These are phyloP conservation scores for Pampusana beccarii DNA, from an alignment of 2,113 vertebrate genomes.

Conservation along the genomic window DNA sequence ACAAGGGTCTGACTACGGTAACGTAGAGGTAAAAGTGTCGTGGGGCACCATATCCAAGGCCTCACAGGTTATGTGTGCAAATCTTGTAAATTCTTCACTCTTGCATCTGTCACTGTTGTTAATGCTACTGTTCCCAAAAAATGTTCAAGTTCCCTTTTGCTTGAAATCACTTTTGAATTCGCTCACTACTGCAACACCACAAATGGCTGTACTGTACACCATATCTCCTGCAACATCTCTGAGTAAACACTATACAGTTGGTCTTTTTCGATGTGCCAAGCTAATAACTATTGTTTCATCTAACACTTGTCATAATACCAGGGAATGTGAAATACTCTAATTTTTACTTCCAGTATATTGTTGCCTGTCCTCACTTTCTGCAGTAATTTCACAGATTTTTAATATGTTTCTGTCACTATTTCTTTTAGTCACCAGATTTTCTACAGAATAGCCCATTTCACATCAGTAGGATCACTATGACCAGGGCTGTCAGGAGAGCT, in stretches of 20 bases:
- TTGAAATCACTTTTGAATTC: background rate
- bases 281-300: background rate
- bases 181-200: background rate
- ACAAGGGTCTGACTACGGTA: too few relatives aligned
- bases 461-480: background rate
- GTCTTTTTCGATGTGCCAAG: background rate
- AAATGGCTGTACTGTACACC: too few relatives aligned
- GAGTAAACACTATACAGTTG: background rate
- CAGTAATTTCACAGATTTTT: background rate
- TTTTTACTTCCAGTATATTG: background rate
- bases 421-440: background rate
- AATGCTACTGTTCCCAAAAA: background rate
- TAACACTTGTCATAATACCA: background rate
- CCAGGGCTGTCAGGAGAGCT: background rate
- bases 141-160: background rate
- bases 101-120: background rate
- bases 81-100: background rate
- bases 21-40: background rate
- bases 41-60: background rate
- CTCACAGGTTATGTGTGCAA: background rate
- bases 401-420: background rate
- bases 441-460: background rate
- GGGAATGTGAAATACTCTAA: background rate
- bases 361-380: background rate
- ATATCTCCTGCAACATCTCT: background rate